These are phyloP conservation scores for Drosophila lacertosa DNA, from an alignment of 1,140 invertebrate genomes.

Conservation along the genomic window DNA sequence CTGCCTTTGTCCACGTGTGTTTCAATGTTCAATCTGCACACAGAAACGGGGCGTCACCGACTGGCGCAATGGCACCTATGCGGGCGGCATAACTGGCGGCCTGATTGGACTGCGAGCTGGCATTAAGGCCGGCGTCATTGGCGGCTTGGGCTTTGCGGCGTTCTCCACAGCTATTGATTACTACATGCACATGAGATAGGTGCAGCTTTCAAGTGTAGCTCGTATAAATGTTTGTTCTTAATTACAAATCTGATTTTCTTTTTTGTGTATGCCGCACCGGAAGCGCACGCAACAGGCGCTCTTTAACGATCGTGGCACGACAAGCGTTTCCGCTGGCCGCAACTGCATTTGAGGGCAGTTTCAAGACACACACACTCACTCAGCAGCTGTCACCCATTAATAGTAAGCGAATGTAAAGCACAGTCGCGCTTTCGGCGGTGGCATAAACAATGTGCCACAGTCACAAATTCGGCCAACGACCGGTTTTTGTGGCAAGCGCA, in stretches of 20 bases:
- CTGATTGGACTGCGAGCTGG: constrained; percentile 98
- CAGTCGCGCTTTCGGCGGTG: constrained; percentile 31
- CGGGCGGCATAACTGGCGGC: constrained; percentile 96
- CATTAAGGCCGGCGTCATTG: constrained; percentile 95
- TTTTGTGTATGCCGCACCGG: constrained; percentile 13
- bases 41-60: constrained; percentile 96
- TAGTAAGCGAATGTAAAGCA: constrained; percentile 50
- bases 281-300: constrained; percentile 29
- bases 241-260: constrained; percentile 24
- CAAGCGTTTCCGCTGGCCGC: constrained; percentile 34
- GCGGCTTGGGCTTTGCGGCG: constrained; percentile 96
- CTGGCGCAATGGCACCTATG: constrained; percentile 98
- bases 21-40: neutral
- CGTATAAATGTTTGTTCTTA: constrained; percentile 67
- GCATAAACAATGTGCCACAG: constrained; percentile 71
- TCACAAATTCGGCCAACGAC: constrained; percentile 68
- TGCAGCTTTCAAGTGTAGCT: constrained; percentile 19
- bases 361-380: constrained; percentile 13
- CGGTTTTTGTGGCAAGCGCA: constrained; percentile 44
- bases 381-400: constrained; percentile 68
- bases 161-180: constrained; percentile 98
- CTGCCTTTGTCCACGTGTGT: constrained; percentile 57
- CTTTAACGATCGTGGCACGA: constrained; percentile 46
- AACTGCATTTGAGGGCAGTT: constrained; percentile 25
- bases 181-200: constrained; percentile 89